Percentiles rank a stretch among this genome's conserved stretches.
phyloP scores from a whole-genome alignment of 2,797 vertebrate species.

The Peromyscus eremicus region DNA sequence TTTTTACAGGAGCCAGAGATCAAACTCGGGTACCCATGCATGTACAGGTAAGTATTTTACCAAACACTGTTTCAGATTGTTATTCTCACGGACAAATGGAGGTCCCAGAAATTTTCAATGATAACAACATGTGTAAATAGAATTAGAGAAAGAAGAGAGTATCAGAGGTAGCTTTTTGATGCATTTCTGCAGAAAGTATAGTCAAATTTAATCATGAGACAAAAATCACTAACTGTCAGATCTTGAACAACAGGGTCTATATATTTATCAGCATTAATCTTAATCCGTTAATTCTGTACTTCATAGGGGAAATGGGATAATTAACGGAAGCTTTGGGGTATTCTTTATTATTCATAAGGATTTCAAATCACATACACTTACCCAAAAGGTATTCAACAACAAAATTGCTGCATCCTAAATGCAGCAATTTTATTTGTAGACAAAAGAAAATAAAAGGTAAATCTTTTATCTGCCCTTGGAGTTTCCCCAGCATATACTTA shows the following conservation, averaged over 20 bases:
- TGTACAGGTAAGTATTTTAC: neutral
- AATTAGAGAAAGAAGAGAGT: neutral
- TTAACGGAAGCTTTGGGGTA: conserved; percentile 14
- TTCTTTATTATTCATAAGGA: conserved; percentile 31
- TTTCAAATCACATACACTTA: conserved; percentile 45
- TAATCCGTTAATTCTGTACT: conserved; percentile 33
- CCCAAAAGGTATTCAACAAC: conserved; percentile 38
- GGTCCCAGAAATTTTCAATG: neutral
- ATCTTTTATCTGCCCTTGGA: conserved; percentile 72
- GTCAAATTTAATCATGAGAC: neutral
- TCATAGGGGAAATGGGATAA: conserved; percentile 11
- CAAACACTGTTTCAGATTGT: neutral
- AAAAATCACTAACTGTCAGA: neutral
- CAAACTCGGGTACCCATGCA: neutral
- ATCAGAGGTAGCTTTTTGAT: neutral
- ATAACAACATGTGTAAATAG: neutral
- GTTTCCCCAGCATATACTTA: conserved; percentile 21
- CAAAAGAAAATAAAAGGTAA: conserved; percentile 67
- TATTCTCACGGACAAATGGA: neutral
- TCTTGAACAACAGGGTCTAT: neutral
- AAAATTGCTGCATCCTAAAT: conserved; percentile 42
- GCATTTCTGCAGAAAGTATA: neutral
- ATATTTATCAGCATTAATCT: neutral
- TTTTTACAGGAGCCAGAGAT: neutral
- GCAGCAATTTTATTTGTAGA: conserved; percentile 63